Base-by-base conservation (phyloP, 2,113 vertebrate species). In the Platanista minor region DNA sequence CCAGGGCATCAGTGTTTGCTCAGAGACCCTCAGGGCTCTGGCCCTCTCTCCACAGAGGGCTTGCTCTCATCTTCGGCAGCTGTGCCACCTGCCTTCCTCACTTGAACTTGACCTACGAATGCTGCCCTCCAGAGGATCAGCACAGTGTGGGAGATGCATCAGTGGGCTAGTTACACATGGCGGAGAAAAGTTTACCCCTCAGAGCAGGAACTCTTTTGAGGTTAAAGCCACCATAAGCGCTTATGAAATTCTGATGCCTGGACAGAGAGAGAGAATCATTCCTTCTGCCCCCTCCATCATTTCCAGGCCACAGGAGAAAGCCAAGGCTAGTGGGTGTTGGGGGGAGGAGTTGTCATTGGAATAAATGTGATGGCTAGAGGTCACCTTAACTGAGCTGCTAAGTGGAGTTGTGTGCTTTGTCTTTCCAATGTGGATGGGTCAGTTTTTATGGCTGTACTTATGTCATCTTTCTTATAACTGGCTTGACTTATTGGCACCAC, bases 91-190 rank as follows among this genome's bases (percentile, higher is more conserved):
- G 59, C 46, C 88, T 88, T 88, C 18, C 29, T 57, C 39, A 36
- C 80, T 96, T 87, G 84, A 94, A 87, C 97, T 81, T 96, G 94
- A 95, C 90, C 90, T 61, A 41, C 71, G 54, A 69, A 72, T 67
- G 93, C 39, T 91, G 67, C 41, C n/a, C 41, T 93, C 66, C 52
- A 71, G 69, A 66, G 64, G 75, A 77, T 88, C 31, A 33, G 14
- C 41, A 6, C 61, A 69, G 18, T 21, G 49, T 80, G 41, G 66
- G 61, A 46, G 25, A 74, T 14, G 15, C 78, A 29, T 46, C 52
- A 41, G 3, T 27, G 66, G 83, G 90, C 72, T 96, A 92, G 93
- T 95, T 91, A 86, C 57, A 39, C 1, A n/a, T 4, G n/a, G 61
- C 13, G 29, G 78, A 77, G 74, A 46, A 67, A 75, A 87, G n/a